Evolutionary conservation across 1,140 invertebrate species (phyloP).

Genomic region (Agraylea sexmaculata): DNA sequence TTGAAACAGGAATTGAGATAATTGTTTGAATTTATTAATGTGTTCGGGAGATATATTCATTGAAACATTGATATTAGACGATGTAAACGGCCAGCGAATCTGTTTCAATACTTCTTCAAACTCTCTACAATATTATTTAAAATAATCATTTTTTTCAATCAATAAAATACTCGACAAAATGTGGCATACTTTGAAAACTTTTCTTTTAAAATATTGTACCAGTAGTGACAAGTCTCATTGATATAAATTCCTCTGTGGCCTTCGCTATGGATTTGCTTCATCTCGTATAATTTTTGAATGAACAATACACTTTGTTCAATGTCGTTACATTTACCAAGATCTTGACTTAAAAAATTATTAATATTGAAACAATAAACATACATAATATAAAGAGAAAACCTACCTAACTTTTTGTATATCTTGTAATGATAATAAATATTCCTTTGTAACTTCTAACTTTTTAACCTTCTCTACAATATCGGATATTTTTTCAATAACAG

Average conservation of each 20-base stretch:
- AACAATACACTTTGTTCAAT: slow-evolving; percentile 33
- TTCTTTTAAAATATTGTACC: slow-evolving; percentile 70
- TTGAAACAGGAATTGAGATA: too few species aligned
- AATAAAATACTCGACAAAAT: slow-evolving; percentile 11
- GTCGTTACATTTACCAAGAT: slow-evolving; percentile 34
- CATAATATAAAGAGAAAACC: slow-evolving; percentile 6
- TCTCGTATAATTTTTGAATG: slow-evolving; percentile 31
- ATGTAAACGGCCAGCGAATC: slow-evolving; percentile 73
- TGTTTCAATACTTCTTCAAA: slow-evolving; percentile 68
- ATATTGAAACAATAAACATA: slow-evolving; percentile 2
- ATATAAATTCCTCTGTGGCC: slow-evolving; percentile 29
- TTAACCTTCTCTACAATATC: slow-evolving; percentile 30
- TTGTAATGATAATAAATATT: slow-evolving; percentile 35
- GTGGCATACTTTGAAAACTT: slow-evolving; percentile 59
- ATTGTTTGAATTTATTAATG: slow-evolving; percentile 50
- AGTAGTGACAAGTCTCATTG: slow-evolving; percentile 47
- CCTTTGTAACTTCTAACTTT: slow-evolving; percentile 30
- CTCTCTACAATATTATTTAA: slow-evolving; percentile 50
- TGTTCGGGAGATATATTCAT: slow-evolving; percentile 44
- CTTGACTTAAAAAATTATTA: slow-evolving; percentile 24
- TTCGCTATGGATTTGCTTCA: slow-evolving; percentile 25
- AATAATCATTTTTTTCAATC: too few species aligned
- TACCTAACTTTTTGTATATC: slow-evolving; percentile 35
- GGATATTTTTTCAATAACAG: slow-evolving; percentile 27
- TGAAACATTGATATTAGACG: slow-evolving; percentile 40